Evolutionary conservation across 2,888 invertebrate species (phyloP), one percentile per base, ranked within the genome.

Genomic region (Lasioglossum oenotherae): DNA sequence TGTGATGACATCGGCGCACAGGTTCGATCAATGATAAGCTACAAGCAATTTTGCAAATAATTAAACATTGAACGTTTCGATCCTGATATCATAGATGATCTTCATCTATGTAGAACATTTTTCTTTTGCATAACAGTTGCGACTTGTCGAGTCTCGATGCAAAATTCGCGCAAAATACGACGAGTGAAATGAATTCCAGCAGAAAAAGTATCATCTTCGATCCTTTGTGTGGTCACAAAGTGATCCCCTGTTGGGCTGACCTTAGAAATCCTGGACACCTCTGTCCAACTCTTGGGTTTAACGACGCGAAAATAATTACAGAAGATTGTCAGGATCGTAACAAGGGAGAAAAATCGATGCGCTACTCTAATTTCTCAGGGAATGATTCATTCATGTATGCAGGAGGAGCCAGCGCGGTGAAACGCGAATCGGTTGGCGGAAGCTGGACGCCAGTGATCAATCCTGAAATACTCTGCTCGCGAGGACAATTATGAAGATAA

Each of bases 401-500:
- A 23, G 38, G 8, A 38, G 35, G n/a, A n/a, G 4, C 19, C 23
- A 19, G 2, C 35, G 10, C 1, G 14, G 12, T 31, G 64, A 31
- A 31, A 64, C 31, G 69, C 74, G 64, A 53, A 73, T 82, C 79
- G 64, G 16, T 71, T 38, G 38, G 53, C 64, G 41, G 64, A n/a
- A 64, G 46, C 71, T 49, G 35, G 53, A n/a, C 4, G 14, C 14
- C 23, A 76, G 77, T n/a, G 71, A 80, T 79, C 71, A 64, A 44
- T 71, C 64, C 64, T 23, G 74, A 82, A 78, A 81, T 74, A 79
- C 76, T 74, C 27, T 27, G 74, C 72, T 79, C 85, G 72, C 79
- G 41, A 74, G 77, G 81, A 85, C 76, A 85, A 87, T 88, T 87
- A 81, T 88, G 83, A 82, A 80, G 72, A 78, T 88, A 82, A 84